phyloP scores from a whole-genome alignment of 2,797 vertebrate species.

The Glyptemys insculpta region DNA sequence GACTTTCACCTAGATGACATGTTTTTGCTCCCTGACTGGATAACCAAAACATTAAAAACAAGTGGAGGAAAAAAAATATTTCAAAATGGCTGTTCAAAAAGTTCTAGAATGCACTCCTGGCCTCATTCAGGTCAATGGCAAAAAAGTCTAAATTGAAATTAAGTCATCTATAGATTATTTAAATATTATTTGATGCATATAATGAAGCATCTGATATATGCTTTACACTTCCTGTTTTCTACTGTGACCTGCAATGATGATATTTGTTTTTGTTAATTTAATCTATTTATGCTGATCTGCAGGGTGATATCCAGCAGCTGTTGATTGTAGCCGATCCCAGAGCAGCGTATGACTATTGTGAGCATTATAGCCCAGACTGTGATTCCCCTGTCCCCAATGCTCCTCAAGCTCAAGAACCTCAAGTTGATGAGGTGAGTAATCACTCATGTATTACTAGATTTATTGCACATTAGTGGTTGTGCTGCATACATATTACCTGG shows the following conservation, averaged over 20 bases:
- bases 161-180: background rate
- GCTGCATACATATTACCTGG: background rate
- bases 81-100: background rate
- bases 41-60: background rate
- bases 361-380: conserved; percentile 97
- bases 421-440: conserved; percentile 89
- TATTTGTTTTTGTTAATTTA: conserved; percentile 10
- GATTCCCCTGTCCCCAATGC: conserved; percentile 88
- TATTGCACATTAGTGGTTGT: conserved; percentile 27
- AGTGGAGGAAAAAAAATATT: background rate
- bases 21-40: background rate
- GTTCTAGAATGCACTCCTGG: background rate
- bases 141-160: background rate
- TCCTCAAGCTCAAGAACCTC: conserved; percentile 94
- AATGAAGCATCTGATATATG: background rate
- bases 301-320: conserved; percentile 98
- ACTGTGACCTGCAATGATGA: conserved; percentile 29
- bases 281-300: conserved; percentile 71
- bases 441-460: conserved; percentile 39
- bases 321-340: conserved; percentile 92
- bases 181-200: conserved; percentile 25
- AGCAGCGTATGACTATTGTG: conserved; percentile 97
- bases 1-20: background rate
- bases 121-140: background rate
- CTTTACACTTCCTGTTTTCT: conserved; percentile 3